phyloP scores from a whole-genome alignment of 2,888 invertebrate genomes.

The Alsophila aescularia region DNA sequence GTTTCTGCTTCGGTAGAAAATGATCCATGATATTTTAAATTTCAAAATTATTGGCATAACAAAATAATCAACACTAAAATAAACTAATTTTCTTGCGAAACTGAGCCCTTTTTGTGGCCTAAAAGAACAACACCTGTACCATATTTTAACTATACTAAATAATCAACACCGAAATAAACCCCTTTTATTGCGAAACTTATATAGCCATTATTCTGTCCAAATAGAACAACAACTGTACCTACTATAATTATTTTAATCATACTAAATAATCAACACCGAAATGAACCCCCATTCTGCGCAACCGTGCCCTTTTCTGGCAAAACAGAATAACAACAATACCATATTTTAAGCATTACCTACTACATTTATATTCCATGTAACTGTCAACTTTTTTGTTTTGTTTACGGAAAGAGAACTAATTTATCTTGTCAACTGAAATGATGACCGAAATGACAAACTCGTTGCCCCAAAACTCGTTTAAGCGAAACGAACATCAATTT shows the following conservation, averaged over 20 bases:
- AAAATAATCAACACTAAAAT: too few relatives aligned
- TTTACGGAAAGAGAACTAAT: slow-evolving; percentile 25
- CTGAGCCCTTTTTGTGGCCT: slow-evolving; percentile 9
- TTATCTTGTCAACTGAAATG: slow-evolving; percentile 15
- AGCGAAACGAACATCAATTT: slow-evolving; percentile 28
- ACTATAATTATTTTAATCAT: too few relatives aligned
- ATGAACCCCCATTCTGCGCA: too few relatives aligned
- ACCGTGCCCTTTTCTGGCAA: slow-evolving; percentile 11
- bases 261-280: too few relatives aligned
- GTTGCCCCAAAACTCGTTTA: slow-evolving; percentile 20
- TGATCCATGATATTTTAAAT: slow-evolving; percentile 16
- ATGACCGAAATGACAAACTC: slow-evolving; percentile 27
- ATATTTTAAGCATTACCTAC: slow-evolving; percentile 14
- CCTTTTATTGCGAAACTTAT: background rate
- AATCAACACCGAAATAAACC: too few relatives aligned
- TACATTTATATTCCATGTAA: slow-evolving; percentile 1
- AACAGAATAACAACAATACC: background rate
- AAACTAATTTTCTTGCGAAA: background rate
- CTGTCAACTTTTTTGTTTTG: slow-evolving; percentile 14
- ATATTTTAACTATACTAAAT: slow-evolving; percentile 11
- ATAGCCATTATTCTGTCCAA: too few relatives aligned
- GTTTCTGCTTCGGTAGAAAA: too few relatives aligned
- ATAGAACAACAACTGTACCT: too few relatives aligned
- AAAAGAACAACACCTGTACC: background rate
- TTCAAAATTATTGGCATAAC: too few relatives aligned